Evolutionary conservation across 1,140 invertebrate species (phyloP), one percentile per base, ranked within the genome.

Genomic region (Stegodyphus dumicola): DNA sequence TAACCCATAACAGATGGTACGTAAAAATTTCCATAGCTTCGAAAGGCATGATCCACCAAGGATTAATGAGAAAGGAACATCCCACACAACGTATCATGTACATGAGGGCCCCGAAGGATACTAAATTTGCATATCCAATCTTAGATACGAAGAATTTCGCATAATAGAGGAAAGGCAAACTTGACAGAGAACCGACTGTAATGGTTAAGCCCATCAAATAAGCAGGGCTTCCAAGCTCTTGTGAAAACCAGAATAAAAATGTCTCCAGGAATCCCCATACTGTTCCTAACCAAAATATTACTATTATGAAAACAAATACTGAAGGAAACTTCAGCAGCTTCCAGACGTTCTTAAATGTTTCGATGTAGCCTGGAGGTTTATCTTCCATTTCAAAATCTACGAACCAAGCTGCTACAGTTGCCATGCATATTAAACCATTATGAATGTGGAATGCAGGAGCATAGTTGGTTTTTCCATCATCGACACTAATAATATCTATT

Each of bases 201-300:
- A 96, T 93, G 0, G 95, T 96, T 77, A 96, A 93, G n/a, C 95
- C 96, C 93, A 96, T 95, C 54, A 96, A 91, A 9, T 94, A 94
- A 86, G 94, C 93, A 2, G 94, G 94, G 9, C 93, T 94, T 7
- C 95, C 95, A 77, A 96, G 90, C 89, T 95, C 95, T 90, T 95
- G 93, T 11, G 97, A 92, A 84, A 95, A 92, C 95, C 95, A 96
- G 90, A 96, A 97, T 7, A 96, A 91, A 90, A 96, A 97, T 85
- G 94, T 95, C 90, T 96, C 95, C 66, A 96, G 93, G 90, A 95
- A 95, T 9, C 95, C 95, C 94, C 94, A 96, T 7, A 93, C 93
- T 0, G 93, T 94, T 13, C 95, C 95, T 89, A 95, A 92, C 87
- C 95, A 91, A 86, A 95, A 94, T 88, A 94, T 94, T n/a, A 93